Conservation (phyloP, 2,797 vertebrate genomes). For the Oreochromis grahami region DNA sequence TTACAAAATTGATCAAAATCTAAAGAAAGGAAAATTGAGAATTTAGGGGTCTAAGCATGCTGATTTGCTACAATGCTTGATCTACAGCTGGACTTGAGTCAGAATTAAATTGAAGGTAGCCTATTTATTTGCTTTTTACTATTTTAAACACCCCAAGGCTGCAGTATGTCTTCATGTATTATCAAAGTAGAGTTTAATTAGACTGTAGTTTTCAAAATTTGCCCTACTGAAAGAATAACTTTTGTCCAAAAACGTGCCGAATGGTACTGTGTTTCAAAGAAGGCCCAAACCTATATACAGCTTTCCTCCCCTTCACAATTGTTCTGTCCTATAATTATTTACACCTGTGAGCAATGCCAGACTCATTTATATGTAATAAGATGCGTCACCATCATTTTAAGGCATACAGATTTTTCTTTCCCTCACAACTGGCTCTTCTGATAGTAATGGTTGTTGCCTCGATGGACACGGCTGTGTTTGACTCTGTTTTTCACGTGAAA, state of each 20-base stretch:
- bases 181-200: not conserved
- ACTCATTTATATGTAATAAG: not conserved
- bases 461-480: not conserved
- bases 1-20: not conserved
- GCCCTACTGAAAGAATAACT: not conserved
- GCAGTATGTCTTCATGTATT: not conserved
- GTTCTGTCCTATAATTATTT: not conserved
- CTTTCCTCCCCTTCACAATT: not conserved
- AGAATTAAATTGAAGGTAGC: not conserved
- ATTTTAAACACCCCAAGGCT: not conserved
- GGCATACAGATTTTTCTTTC: not conserved
- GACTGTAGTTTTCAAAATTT: not conserved
- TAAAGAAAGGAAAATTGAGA: not conserved
- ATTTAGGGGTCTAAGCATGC: rapidly evolving
- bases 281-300: not conserved
- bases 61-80: not conserved
- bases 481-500: not conserved
- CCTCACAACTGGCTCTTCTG: not conserved
- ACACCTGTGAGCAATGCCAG: not conserved
- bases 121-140: not conserved
- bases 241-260: not conserved
- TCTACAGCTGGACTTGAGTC: not conserved
- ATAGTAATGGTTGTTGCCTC: not conserved
- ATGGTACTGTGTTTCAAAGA: not conserved
- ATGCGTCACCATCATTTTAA: not conserved